phyloP scores from a whole-genome alignment of 2,113 vertebrate species.

The Dascyllus trimaculatus region DNA sequence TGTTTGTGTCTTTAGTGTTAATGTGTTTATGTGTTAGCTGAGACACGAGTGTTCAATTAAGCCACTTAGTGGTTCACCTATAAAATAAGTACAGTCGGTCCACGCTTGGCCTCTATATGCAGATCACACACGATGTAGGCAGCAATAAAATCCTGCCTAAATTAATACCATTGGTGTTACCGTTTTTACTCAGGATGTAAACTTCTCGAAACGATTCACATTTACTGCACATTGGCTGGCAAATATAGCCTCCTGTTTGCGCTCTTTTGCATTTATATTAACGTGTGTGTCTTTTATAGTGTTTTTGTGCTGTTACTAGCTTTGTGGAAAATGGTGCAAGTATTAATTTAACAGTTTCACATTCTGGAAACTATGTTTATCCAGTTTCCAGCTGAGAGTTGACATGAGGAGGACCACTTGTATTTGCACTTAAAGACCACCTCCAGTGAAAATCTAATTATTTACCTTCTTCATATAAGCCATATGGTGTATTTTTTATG shows the following conservation, averaged over 20 bases:
- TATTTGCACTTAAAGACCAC: too few species aligned
- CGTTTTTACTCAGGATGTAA: conserved; percentile 14
- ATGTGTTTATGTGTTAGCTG: conserved; percentile 42
- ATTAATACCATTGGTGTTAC: conserved; percentile 36
- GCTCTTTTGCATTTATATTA: too few species aligned
- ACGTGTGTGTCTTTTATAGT: too few species aligned
- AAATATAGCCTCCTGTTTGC: not conserved
- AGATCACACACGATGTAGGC: conserved; percentile 60
- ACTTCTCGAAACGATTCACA: conserved; percentile 25
- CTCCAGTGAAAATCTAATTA: too few species aligned
- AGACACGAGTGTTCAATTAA: conserved; percentile 57
- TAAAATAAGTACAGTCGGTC: conserved; percentile 35
- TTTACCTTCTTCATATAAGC: too few species aligned
- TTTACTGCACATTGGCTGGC: conserved; percentile 28
- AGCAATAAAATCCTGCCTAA: conserved; percentile 47
- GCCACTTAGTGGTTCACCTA: conserved; percentile 51
- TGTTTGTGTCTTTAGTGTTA: conserved; percentile 32
- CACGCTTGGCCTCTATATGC: conserved; percentile 28
- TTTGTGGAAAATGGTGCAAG: too few species aligned
- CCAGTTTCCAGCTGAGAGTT: too few species aligned
- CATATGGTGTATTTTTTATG: too few species aligned
- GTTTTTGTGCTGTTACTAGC: too few species aligned
- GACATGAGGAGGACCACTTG: too few species aligned
- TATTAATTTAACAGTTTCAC: too few species aligned
- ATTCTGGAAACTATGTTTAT: too few species aligned